Conservation (phyloP, 1,140 invertebrate species). For the Caenorhabditis inopinata region DNA sequence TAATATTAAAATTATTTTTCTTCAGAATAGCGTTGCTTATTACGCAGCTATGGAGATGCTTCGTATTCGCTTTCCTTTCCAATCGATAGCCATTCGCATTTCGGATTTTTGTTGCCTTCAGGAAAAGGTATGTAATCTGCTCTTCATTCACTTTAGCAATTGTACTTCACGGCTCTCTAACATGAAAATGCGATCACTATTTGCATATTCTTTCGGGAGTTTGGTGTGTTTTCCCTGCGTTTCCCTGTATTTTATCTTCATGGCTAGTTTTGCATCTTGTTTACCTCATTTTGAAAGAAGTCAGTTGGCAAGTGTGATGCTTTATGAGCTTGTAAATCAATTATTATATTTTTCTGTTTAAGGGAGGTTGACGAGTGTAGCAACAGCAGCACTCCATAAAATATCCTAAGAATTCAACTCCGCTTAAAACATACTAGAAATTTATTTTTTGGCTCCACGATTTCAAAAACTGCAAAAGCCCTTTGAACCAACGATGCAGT, state of each 20-base stretch:
- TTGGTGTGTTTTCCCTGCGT: background rate
- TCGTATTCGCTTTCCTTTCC: conserved; percentile 46
- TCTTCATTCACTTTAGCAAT: background rate
- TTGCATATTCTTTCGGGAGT: conserved; percentile 17
- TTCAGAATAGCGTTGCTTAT: conserved; percentile 16
- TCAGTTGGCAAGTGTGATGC: too few species aligned
- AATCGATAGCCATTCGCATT: conserved; percentile 42
- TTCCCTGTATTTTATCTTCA: background rate
- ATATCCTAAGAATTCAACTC: too few species aligned
- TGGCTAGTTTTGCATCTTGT: background rate
- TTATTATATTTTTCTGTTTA: too few species aligned
- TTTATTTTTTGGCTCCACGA: too few species aligned
- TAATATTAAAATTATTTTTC: too few species aligned
- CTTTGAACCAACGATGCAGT: too few species aligned
- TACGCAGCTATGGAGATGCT: conserved; percentile 44
- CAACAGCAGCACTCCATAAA: too few species aligned
- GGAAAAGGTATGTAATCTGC: conserved; percentile 5
- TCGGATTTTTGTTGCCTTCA: conserved; percentile 45
- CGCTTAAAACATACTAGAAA: too few species aligned
- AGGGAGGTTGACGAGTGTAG: too few species aligned
- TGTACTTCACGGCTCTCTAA: background rate
- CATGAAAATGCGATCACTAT: background rate
- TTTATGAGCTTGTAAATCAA: too few species aligned
- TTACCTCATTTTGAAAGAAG: too few species aligned
- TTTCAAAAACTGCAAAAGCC: too few species aligned